Conservation (phyloP, 2,113 vertebrate genomes). For the Caranx ignobilis region DNA sequence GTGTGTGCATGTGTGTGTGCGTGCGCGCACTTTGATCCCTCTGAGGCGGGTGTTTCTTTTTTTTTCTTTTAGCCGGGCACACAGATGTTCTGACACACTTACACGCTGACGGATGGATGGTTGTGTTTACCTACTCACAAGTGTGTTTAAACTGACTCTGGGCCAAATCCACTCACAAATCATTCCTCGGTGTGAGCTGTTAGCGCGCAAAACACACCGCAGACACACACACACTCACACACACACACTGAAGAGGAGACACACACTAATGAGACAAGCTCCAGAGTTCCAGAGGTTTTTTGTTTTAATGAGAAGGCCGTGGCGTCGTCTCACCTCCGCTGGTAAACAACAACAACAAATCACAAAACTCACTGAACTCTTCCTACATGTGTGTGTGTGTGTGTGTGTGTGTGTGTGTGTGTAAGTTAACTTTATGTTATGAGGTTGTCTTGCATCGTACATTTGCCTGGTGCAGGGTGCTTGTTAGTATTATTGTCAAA, state of each 20-base stretch:
- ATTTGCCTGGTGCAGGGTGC: conserved; percentile 29
- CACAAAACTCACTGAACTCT: conserved; percentile 30
- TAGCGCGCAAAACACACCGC: conserved; percentile 9
- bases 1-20: background rate
- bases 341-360: conserved; percentile 57
- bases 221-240: background rate
- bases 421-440: conserved; percentile 31
- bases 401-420: background rate
- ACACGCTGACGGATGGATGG: conserved; percentile 21
- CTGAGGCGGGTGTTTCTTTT: conserved; percentile 36
- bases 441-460: conserved; percentile 30
- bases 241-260: background rate
- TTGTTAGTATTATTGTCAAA: conserved; percentile 67
- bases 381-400: background rate
- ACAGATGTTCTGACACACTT: conserved; percentile 48
- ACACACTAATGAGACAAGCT: conserved; percentile 54
- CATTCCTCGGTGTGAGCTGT: conserved; percentile 9
- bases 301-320: conserved; percentile 70
- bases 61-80: conserved; percentile 15
- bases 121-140: conserved; percentile 55
- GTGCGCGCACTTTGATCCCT: conserved; percentile 21
- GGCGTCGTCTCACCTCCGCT: conserved; percentile 42
- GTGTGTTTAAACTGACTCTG: conserved; percentile 47
- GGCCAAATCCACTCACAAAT: conserved; percentile 41
- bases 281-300: conserved; percentile 20